phyloP scores from a whole-genome alignment of 2,888 invertebrate genomes.

The Mesoligia furuncula region DNA sequence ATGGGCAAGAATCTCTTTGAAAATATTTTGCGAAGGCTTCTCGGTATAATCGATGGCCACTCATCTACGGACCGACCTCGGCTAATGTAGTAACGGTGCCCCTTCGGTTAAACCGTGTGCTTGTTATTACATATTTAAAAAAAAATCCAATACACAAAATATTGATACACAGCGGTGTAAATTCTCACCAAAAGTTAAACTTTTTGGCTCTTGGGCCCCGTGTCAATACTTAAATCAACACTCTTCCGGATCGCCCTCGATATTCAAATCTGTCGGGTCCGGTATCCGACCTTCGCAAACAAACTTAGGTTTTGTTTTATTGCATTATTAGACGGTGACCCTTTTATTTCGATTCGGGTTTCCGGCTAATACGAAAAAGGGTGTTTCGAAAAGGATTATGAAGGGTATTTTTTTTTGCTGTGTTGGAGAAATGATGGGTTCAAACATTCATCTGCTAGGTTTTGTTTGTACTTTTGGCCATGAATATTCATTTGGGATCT shows the following conservation, averaged over 20 bases:
- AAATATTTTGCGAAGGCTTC: neutral
- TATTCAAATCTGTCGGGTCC: slow-evolving; percentile 66
- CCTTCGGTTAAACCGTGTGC: too few species aligned
- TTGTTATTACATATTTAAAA: neutral
- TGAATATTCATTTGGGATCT: neutral
- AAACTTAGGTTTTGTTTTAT: slow-evolving; percentile 66
- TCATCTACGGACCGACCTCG: neutral
- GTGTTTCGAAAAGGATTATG: slow-evolving; percentile 15
- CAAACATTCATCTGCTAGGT: neutral
- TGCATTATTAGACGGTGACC: slow-evolving; percentile 55
- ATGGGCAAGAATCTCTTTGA: neutral
- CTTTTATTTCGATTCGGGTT: slow-evolving; percentile 52
- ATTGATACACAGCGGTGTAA: slow-evolving; percentile 30
- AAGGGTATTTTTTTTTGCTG: slow-evolving; percentile 1
- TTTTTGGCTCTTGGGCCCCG: slow-evolving; percentile 18
- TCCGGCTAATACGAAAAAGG: slow-evolving; percentile 36
- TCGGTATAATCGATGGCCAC: neutral
- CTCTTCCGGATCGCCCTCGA: slow-evolving; percentile 59
- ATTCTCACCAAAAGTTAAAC: slow-evolving; percentile 5
- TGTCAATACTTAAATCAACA: slow-evolving; percentile 69
- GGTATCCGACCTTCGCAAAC: slow-evolving; percentile 58
- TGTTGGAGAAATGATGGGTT: neutral
- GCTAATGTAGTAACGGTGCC: neutral
- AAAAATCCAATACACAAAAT: neutral
- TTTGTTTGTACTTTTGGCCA: neutral